phyloP scores from a whole-genome alignment of 1,140 invertebrate species.

The Marisa cornuarietis region DNA sequence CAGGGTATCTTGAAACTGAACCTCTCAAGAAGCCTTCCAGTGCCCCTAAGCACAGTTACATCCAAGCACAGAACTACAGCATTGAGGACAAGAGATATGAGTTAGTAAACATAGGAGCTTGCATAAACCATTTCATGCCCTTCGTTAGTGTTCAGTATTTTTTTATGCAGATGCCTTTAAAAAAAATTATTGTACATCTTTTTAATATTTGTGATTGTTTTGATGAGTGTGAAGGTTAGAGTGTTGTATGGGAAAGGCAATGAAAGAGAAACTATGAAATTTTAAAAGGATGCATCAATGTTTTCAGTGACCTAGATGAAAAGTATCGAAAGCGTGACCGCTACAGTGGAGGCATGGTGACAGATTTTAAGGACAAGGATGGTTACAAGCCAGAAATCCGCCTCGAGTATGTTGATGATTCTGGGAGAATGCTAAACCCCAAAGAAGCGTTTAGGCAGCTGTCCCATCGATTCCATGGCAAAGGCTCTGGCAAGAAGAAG shows the following conservation, averaged over 20 bases:
- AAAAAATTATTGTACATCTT: no score
- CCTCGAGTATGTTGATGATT: conserved; percentile 97
- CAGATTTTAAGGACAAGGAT: conserved; percentile 94
- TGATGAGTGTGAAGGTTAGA: no score
- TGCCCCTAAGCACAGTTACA: conserved; percentile 65
- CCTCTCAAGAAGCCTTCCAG: conserved; percentile 73
- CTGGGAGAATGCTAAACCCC: conserved; percentile 85
- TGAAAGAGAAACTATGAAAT: no score
- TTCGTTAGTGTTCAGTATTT: no score
- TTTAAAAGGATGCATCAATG: no score
- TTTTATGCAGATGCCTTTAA: no score
- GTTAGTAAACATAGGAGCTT: conserved; percentile 66
- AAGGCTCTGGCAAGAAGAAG: conserved; percentile 99
- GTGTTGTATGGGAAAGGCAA: no score
- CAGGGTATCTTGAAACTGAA: conserved; percentile 85
- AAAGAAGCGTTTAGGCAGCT: conserved; percentile 94
- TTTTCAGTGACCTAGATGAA: conserved; percentile 83
- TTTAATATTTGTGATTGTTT: no score
- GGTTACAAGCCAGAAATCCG: conserved; percentile 95
- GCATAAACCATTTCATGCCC: no score
- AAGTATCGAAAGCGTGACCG: conserved; percentile 77
- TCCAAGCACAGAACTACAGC: conserved; percentile 92
- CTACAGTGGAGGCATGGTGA: conserved; percentile 77
- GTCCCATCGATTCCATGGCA: conserved; percentile 99
- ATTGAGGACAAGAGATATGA: conserved; percentile 94